Evolutionary conservation across 2,797 vertebrate genomes (phyloP).

Genomic region (Tamandua tetradactyla): DNA sequence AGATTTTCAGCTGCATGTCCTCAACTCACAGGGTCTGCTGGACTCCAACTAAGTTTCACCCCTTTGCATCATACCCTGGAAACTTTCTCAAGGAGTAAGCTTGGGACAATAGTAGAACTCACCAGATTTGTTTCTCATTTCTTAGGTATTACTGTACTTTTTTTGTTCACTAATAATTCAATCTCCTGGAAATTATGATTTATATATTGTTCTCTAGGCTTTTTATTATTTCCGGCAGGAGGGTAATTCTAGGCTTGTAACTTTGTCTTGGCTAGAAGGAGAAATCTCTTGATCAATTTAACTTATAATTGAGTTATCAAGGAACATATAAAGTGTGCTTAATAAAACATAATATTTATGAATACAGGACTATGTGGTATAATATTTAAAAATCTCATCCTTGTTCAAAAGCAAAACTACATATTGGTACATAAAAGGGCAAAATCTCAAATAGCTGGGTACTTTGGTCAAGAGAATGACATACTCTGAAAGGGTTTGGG

Average conservation of each 20-base stretch:
- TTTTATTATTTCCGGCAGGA: slow-evolving; percentile 6
- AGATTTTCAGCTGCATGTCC: background rate
- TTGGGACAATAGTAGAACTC: background rate
- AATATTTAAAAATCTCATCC: background rate
- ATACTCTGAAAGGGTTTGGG: background rate
- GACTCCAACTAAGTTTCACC: too few relatives aligned
- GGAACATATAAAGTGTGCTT: background rate
- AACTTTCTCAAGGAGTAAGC: background rate
- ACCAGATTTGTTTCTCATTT: background rate
- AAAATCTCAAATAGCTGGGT: background rate
- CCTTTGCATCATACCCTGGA: background rate
- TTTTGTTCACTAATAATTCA: background rate
- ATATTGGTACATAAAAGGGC: background rate
- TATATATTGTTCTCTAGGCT: background rate
- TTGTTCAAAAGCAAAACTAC: background rate
- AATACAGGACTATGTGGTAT: background rate
- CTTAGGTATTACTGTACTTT: background rate
- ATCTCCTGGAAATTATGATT: background rate
- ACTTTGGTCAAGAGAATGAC: background rate
- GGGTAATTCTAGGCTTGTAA: background rate
- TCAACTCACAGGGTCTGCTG: too few relatives aligned
- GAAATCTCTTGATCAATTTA: background rate
- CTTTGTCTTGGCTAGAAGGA: background rate
- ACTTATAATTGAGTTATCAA: background rate
- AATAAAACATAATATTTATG: background rate